Base-by-base conservation (phyloP, 2,888 invertebrate genomes). In the Blastobasis lacticolella region DNA sequence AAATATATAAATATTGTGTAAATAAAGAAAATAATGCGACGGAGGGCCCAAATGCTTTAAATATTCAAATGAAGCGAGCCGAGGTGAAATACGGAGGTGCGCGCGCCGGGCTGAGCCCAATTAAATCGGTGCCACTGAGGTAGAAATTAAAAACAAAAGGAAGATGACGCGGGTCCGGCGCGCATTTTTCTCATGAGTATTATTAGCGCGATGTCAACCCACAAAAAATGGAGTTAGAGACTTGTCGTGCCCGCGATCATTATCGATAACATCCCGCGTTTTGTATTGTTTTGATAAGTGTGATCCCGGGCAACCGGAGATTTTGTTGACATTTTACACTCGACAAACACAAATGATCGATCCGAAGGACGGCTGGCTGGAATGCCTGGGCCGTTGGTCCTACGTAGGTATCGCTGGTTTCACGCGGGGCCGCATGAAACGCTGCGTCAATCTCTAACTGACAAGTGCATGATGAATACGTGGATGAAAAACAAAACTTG, bases 141-240 rank as follows among this genome's bases (percentile, higher is more conserved):
- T 87, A 86, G 88, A 87, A 88, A 88, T 87, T 87, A 88, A 88
- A 87, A 87, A 87, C 86, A 88, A 88, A 87, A 87, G 84, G 83
- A 84, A 70, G 73, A 81, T 80, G 86, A 81, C 75, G 79, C 79
- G 81, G 83, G 82, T 80, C 83, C 78, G 69, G 77, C 78, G 81
- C 78, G 80, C 86, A 85, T 85, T 84, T 85, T 86, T 87, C 87
- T 86, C 88, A 85, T 86, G 85, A 85, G 87, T 88, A 87, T 88
- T 88, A 88, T 87, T 88, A 88, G 87, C 83, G 81, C 83, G 83
- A 84, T 87, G 85, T 88, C 86, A 85, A 84, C 81, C 77, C 66
- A 86, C 85, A 84, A 87, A 86, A 88, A 87, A 81, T 74, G 79
- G 78, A 75, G 73, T 82, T 79, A 77, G 83, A 80, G 81, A 77